Base-by-base conservation (phyloP, 1,140 invertebrate species). In the Philaenus spumarius region DNA sequence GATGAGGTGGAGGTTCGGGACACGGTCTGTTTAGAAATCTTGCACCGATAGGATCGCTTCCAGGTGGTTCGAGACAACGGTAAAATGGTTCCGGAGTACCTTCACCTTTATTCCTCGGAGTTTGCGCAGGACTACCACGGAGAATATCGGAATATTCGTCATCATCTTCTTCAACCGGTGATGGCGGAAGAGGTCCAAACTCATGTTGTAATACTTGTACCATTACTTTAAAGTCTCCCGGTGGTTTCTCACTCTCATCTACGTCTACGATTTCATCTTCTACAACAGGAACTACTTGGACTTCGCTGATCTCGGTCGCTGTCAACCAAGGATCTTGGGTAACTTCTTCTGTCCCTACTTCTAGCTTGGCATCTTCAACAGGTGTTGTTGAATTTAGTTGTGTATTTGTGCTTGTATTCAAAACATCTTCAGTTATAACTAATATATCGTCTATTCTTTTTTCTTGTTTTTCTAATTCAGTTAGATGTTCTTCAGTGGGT, bases 111-210 rank as follows among this genome's bases (percentile, higher is more conserved):
- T 55, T 56, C 24, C 63, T 34, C 0, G 60, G 39, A 2, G 62
- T 64, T 48, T 65, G 61, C 17, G 54, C 54, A 19, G 67, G 76
- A 55, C 74, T 71, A 6, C 75, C 75, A 50, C 78, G 75, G 57
- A 80, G 75, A 46, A 85, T 79, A 72, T 87, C 84, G 11, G 82
- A 82, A 63, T 84, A 85, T 60, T 86, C 84, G 62, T 87, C 84
- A 63, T 84, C 83, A 50, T 84, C 83, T 69, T 87, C 85, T 68
- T 87, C 84, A 0, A 88, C 84, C 1, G 85, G 86, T 0, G 85
- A 86, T 1, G 86, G 83, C 7, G 87, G 87, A 37, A 90, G 70
- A 24, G 88, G 87, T n/a, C 87, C 86, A 61, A 89, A 89, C 59
- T 86, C 86, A 35, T 73, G 73, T 23, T 73, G 71, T 14, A 80